These are phyloP conservation scores for Porites evermanni DNA, from an alignment of 92 coral and sea anemone species.

Conservation along the genomic window DNA sequence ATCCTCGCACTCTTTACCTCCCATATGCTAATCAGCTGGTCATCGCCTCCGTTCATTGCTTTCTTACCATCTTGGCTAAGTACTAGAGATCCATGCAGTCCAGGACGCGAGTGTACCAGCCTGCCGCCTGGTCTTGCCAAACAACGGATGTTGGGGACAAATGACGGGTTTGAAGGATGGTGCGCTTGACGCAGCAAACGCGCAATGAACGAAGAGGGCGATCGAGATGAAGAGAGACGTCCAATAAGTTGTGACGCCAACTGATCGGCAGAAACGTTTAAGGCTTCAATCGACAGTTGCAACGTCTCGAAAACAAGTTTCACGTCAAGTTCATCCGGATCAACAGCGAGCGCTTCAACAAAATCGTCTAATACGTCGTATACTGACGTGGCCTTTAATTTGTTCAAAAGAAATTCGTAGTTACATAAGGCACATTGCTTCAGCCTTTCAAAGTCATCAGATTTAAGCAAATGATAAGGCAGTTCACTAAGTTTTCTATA, in stretches of 20 bases:
- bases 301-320: slow-evolving; percentile 87
- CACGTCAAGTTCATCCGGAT: slow-evolving; percentile 86
- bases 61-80: slow-evolving; percentile 79
- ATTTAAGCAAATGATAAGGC: slow-evolving; percentile 79
- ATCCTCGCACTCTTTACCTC: slow-evolving; percentile 78
- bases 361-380: slow-evolving; percentile 90
- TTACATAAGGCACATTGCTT: slow-evolving; percentile 89
- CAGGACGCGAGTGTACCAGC: slow-evolving; percentile 91
- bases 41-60: slow-evolving; percentile 88
- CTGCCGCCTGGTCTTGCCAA: slow-evolving; percentile 94
- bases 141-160: slow-evolving; percentile 96
- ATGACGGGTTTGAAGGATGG: slow-evolving; percentile 80
- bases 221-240: slow-evolving; percentile 89
- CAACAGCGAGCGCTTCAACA: slow-evolving; percentile 75
- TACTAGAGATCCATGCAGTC: slow-evolving; percentile 75
- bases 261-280: slow-evolving; percentile 83
- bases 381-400: slow-evolving; percentile 81
- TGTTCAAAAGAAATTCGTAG: slow-evolving; percentile 81
- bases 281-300: slow-evolving; percentile 94
- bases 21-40: slow-evolving; percentile 84
- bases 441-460: slow-evolving; percentile 78
- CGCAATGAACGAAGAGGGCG: slow-evolving; percentile 84
- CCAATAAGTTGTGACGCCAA: slow-evolving; percentile 97
- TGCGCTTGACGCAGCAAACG: slow-evolving; percentile 95
- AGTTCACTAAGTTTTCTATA: slow-evolving; percentile 79